These are phyloP conservation scores for Hermodice carunculata DNA, from an alignment of 2,888 invertebrate genomes.

Conservation along the genomic window DNA sequence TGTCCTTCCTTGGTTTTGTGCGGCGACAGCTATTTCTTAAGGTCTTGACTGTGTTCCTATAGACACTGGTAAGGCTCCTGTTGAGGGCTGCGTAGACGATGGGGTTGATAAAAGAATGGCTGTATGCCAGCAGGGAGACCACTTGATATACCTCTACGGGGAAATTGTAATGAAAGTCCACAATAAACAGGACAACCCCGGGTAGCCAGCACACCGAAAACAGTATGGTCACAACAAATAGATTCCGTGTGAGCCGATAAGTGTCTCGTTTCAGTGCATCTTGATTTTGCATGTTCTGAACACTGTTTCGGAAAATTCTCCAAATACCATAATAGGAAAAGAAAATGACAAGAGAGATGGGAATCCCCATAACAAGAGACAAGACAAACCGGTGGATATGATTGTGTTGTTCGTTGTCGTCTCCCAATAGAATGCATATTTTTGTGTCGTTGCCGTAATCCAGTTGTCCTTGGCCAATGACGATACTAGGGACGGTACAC, in stretches of 20 bases:
- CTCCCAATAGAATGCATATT: constrained; percentile 1
- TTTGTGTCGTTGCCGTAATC: constrained; percentile 4
- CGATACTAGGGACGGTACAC: neutral
- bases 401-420: neutral
- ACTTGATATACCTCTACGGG: constrained; percentile 1
- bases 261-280: neutral
- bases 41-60: no score
- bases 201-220: constrained; percentile 22
- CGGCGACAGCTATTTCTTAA: no score
- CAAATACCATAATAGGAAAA: constrained; percentile 15
- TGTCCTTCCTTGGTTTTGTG: no score
- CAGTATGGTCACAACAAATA: constrained; percentile 15
- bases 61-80: neutral
- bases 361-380: constrained; percentile 4
- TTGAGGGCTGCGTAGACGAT: constrained; percentile 15
- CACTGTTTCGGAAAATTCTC: constrained; percentile 1
- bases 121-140: neutral
- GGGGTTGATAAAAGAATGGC: constrained; percentile 21
- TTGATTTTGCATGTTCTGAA: neutral
- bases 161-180: neutral
- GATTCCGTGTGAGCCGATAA: constrained; percentile 11
- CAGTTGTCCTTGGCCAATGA: neutral
- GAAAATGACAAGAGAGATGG: constrained; percentile 3
- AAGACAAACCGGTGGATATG: neutral
- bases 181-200: neutral